Base-by-base conservation (phyloP, 2,888 invertebrate genomes). In the Mesorhabditis spiculigera region DNA sequence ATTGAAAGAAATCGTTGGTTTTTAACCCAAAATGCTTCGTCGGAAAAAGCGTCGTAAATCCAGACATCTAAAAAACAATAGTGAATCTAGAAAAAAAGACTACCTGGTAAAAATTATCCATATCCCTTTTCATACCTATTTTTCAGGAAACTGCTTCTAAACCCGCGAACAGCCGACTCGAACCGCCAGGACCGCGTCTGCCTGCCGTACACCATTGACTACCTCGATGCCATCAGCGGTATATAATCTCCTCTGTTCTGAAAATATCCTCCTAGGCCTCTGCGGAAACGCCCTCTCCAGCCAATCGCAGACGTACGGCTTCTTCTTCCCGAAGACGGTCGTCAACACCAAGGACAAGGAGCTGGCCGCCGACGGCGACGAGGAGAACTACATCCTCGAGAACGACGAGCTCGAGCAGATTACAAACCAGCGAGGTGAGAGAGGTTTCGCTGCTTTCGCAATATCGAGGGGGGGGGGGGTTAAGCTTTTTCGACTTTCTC, bases 261-360 rank as follows among this genome's bases (percentile, higher is more conserved):
- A 50, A 28, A 28, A 28, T 28, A 1, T 3, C 8, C n/a, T 10
- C 3, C 3, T 50, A 50, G 58, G 58, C n/a, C 58, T 50, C n/a
- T 50, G 58, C n/a, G 10, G n/a, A 2, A 50, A 50, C n/a, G 58
- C 58, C n/a, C n/a, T 50, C 10, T 50, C 58, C 10, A n/a, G n/a
- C n/a, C 8, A 50, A n/a, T n/a, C 58, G 1, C 58, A 50, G n/a
- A 13, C 58, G 58, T 50, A 50, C n/a, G 58, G 58, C 3, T 50
- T 13, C n/a, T 50, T 50, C 58, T 50, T 50, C 58, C 58, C 58
- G n/a, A 50, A 50, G n/a, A 50, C 58, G n/a, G n/a, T n/a, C n/a
- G n/a, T 50, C 58, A 50, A 50, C 58, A 50, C 58, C 8, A 50
- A 50, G 58, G 58, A 50, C 58, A 50, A 50, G 58, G 58, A 10